Conservation (phyloP, 2,888 invertebrate species). For the Lochmaea crataegi region DNA sequence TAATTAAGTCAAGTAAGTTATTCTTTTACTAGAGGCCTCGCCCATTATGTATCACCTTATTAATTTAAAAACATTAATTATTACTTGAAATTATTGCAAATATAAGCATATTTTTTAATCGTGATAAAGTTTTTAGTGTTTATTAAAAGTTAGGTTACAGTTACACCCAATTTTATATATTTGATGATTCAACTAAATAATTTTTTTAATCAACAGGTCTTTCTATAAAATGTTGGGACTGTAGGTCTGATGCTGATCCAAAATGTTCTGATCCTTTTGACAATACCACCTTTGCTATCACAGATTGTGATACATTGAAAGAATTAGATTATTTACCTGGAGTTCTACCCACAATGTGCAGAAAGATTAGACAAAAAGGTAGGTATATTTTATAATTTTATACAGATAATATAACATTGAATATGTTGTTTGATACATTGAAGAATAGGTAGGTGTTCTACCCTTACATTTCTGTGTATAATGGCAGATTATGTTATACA, state of each 20-base stretch:
- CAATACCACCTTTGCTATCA: conserved; percentile 86
- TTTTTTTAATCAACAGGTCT: conserved; percentile 65
- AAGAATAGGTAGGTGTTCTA: no score
- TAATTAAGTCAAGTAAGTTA: conserved; percentile 40
- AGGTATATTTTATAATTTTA: conserved; percentile 24
- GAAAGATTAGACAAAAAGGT: conserved; percentile 94
- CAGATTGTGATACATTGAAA: conserved; percentile 69
- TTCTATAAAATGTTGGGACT: conserved; percentile 90
- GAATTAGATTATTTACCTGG: conserved; percentile 75
- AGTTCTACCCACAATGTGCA: conserved; percentile 80
- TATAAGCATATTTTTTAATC: no score
- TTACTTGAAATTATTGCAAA: not conserved
- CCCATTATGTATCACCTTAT: conserved; percentile 28
- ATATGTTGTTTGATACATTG: no score
- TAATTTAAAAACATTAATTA: conserved; percentile 1
- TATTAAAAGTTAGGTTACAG: conserved; percentile 23
- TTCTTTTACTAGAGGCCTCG: conserved; percentile 24
- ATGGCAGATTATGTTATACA: no score
- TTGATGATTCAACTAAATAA: no score
- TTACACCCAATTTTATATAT: not conserved
- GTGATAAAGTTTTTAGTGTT: not conserved
- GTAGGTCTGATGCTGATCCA: conserved; percentile 88
- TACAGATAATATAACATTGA: not conserved
- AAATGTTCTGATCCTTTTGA: conserved; percentile 94
- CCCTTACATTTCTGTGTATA: no score